These are phyloP conservation scores for Uropetala carovei DNA, from an alignment of 2,888 invertebrate genomes.

Conservation along the genomic window DNA sequence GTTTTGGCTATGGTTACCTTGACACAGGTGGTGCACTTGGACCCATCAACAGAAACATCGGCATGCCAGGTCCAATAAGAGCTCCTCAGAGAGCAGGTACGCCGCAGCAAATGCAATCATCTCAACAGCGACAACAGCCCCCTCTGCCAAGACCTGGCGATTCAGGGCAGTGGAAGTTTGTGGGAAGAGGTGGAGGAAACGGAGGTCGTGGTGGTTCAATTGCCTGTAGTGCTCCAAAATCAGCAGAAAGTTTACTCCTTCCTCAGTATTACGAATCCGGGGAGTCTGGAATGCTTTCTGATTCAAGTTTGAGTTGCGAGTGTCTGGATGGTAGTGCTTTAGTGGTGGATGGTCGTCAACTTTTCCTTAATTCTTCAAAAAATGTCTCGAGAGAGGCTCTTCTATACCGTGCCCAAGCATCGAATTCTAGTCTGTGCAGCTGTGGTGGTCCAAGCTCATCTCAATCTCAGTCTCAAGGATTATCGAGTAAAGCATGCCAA, in stretches of 20 bases:
- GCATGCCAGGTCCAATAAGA: constrained; percentile 31
- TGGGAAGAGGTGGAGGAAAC: constrained; percentile 65
- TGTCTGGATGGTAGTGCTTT: constrained; percentile 77
- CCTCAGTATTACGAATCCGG: constrained; percentile 78
- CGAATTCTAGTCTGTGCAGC: constrained; percentile 51
- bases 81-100: constrained; percentile 72
- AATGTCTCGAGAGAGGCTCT: constrained; percentile 54
- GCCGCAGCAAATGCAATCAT: constrained; percentile 75
- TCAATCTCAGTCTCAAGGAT: constrained; percentile 58
- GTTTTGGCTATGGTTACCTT: constrained; percentile 90
- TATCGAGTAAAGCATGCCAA: constrained; percentile 59
- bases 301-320: constrained; percentile 85
- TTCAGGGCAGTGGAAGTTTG: constrained; percentile 48
- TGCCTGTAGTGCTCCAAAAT: constrained; percentile 80
- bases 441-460: constrained; percentile 58
- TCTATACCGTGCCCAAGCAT: constrained; percentile 49
- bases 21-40: constrained; percentile 79
- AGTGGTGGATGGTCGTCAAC: constrained; percentile 37
- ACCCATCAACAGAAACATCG: constrained; percentile 66
- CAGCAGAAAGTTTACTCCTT: constrained; percentile 87
- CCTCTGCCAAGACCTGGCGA: constrained; percentile 66
- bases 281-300: constrained; percentile 74
- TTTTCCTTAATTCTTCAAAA: constrained; percentile 48
- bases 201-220: constrained; percentile 77
- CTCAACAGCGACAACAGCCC: constrained; percentile 78